Conservation (phyloP, 2,797 vertebrate genomes). For the Nasua narica region DNA sequence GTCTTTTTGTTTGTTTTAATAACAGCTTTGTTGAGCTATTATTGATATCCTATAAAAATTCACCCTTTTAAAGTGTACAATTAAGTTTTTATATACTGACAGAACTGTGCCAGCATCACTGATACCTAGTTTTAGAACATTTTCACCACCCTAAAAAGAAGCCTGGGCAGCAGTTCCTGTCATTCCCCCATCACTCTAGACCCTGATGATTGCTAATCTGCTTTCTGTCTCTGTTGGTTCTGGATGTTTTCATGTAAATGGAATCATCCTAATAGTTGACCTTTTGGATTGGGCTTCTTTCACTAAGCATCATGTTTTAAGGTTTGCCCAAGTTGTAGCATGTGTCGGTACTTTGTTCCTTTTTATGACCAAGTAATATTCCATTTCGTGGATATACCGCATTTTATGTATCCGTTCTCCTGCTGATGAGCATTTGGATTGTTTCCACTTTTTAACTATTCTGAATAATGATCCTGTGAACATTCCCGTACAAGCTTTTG, state of each 20-base stretch:
- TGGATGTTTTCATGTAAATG: neutral
- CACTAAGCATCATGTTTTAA: neutral
- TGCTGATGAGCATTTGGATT: neutral
- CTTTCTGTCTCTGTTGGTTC: neutral
- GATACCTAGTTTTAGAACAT: neutral
- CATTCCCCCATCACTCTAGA: accelerated
- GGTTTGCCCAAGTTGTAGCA: neutral
- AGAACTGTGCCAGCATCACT: neutral
- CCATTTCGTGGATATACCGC: accelerated
- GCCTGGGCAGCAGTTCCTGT: no score
- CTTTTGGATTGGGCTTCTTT: neutral
- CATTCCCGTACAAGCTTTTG: neutral
- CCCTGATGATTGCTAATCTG: neutral
- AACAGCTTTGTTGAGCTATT: neutral
- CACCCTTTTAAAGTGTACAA: neutral
- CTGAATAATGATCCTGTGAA: accelerated
- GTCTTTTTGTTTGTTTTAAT: neutral
- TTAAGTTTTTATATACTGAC: neutral
- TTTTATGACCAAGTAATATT: neutral
- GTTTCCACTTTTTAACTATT: neutral
- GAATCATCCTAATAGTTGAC: neutral
- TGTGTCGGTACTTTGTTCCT: neutral
- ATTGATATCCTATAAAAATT: neutral
- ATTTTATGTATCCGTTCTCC: neutral
- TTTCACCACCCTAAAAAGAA: neutral